A percentile compares a stretch with the other conserved stretches of the same genome.
These are phyloP conservation scores for Panagrolaimus sp. DNA, from an alignment of 1,140 invertebrate species.

Conservation along the genomic window DNA sequence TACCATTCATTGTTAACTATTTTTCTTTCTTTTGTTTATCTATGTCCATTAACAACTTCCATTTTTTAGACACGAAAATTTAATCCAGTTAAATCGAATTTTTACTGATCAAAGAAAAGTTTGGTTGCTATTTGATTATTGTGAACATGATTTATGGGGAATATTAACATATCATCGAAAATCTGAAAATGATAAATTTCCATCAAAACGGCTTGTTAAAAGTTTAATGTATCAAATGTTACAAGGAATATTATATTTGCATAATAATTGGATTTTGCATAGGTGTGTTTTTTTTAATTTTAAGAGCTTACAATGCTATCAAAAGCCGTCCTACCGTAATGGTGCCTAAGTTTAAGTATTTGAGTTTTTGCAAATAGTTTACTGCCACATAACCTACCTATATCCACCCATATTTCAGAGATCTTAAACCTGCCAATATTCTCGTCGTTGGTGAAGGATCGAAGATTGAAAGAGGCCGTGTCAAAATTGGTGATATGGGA, in stretches of 20 bases:
- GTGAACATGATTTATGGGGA: constrained; percentile 99
- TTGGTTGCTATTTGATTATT: constrained; percentile 96
- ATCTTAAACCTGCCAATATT: constrained; percentile 95
- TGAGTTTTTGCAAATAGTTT: too few species aligned
- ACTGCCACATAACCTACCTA: too few species aligned
- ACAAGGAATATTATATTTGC: constrained; percentile 97
- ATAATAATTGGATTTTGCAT: constrained; percentile 98
- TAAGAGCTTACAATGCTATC: too few species aligned
- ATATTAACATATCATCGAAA: constrained; percentile 99
- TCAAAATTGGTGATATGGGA: constrained; percentile 83
- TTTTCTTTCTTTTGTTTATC: too few species aligned
- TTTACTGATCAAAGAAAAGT: constrained; percentile 74
- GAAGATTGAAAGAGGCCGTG: constrained; percentile 73
- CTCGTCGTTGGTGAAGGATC: constrained; percentile 95
- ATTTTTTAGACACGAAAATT: constrained; percentile 47
- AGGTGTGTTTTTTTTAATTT: too few species aligned
- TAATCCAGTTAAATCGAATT: constrained; percentile 73
- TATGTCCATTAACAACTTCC: too few species aligned
- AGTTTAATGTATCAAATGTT: constrained; percentile 95
- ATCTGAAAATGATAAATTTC: constrained; percentile 83
- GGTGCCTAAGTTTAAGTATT: too few species aligned
- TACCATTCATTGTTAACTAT: too few species aligned
- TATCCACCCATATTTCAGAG: constrained; percentile 62
- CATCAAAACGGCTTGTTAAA: constrained; percentile 91
- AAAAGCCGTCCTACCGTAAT: too few species aligned